phyloP scores from a whole-genome alignment of 1,140 invertebrate species.

The Drosophila sulfurigaster region DNA sequence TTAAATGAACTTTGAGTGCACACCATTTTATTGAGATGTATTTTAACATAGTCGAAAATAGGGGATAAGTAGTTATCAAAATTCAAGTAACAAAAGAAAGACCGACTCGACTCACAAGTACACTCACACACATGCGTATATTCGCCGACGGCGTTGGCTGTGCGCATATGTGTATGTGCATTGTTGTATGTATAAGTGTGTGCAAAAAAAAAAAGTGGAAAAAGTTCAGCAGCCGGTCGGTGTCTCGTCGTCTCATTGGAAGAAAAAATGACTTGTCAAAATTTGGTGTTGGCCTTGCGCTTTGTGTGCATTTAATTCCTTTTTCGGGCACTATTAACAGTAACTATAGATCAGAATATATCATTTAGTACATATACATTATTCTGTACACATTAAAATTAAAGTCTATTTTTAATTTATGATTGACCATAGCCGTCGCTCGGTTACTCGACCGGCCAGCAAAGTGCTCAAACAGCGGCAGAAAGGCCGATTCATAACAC shows the following conservation, averaged over 20 bases:
- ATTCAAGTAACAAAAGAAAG: conserved; percentile 30
- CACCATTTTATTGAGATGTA: background rate
- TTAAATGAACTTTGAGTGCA: conserved; percentile 14
- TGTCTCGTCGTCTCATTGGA: conserved; percentile 38
- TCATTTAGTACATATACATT: conserved; percentile 21
- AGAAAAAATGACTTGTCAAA: conserved; percentile 46
- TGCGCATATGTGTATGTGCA: conserved; percentile 30
- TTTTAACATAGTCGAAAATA: background rate
- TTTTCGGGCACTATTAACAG: background rate
- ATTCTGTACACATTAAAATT: conserved; percentile 58
- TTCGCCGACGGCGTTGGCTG: conserved; percentile 67
- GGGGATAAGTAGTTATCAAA: conserved; percentile 22
- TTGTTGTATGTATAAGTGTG: conserved; percentile 63
- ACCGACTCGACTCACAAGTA: conserved; percentile 45
- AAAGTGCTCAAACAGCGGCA: conserved; percentile 42
- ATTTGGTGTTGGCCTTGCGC: conserved; percentile 29
- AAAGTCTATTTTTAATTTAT: conserved; percentile 80
- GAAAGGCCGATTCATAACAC: conserved; percentile 74
- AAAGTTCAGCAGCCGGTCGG: conserved; percentile 66
- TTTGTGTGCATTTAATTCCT: conserved; percentile 16
- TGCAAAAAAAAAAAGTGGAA: conserved; percentile 72
- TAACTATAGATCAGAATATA: conserved; percentile 22
- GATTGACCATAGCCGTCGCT: conserved; percentile 52
- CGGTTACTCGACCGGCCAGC: conserved; percentile 69
- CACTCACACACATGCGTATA: conserved; percentile 27